Conservation (phyloP, 2,113 vertebrate genomes). For the Ciconia boyciana region DNA sequence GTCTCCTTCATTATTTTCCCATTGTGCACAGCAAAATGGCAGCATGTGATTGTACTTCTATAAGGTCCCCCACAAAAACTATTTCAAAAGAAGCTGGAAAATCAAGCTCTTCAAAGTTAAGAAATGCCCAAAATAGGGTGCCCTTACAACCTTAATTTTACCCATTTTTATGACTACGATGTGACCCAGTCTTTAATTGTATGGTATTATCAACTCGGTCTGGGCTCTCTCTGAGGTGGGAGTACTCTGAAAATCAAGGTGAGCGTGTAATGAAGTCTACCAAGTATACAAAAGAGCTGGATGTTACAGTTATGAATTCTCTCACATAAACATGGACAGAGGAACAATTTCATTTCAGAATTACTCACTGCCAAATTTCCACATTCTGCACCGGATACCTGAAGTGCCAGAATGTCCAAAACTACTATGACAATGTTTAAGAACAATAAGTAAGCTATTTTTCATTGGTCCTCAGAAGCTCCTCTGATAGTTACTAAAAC, state of each 20-base stretch:
- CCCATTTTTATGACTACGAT: fast-evolving
- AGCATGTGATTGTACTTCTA: background rate
- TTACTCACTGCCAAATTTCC: background rate
- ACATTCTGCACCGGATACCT: background rate
- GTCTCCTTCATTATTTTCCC: background rate
- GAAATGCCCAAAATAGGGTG: background rate
- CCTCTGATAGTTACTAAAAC: background rate
- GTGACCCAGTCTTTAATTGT: background rate
- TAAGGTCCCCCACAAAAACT: background rate
- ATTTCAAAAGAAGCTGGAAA: background rate
- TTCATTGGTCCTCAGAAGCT: background rate
- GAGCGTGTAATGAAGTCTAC: fast-evolving
- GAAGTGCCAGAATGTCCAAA: background rate
- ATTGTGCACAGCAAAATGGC: background rate
- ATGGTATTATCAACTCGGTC: fast-evolving
- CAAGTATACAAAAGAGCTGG: background rate
- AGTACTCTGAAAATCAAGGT: background rate
- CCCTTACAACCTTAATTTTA: background rate
- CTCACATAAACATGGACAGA: fast-evolving
- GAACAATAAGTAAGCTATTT: background rate
- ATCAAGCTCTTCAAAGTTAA: background rate
- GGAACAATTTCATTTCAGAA: background rate
- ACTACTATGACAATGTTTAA: background rate
- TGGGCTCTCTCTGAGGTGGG: background rate
- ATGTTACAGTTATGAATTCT: fast-evolving